Evolutionary conservation across 2,113 vertebrate species (phyloP), one percentile per base, ranked within the genome.

Genomic region (Chelonoidis abingdonii): DNA sequence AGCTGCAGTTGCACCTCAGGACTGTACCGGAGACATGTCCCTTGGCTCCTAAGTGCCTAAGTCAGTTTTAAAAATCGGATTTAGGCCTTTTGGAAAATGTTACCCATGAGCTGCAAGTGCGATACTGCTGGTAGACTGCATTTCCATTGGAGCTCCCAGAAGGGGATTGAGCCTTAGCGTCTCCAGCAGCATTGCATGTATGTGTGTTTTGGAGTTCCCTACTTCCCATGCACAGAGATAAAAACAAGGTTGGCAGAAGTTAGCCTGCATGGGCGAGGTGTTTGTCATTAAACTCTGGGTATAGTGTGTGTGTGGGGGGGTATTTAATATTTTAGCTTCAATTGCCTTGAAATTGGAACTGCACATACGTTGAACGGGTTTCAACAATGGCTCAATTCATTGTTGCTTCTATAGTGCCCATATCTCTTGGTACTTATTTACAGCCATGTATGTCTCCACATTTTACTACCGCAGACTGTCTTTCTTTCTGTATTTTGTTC

Each of bases 21-120:
- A 69, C 65, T 69, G 35, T n/a, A 69, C 35, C 7, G 35, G n/a
- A 69, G 35, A 69, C 35, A 8, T 65, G 31, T 14, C 31, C 14
- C 31, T 5, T 65, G 29, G 86, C 78, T 93, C 38, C 78, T 82
- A 19, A 94, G 86, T 1, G 12, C 1, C 0, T 7, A 69, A 29
- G 27, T 38, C 38, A 50, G 69, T 17, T 38, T 80, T 93, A 62
- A 78, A 88, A 94, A 92, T 78, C 79, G 50, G 14, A 47, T 92
- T 93, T 49, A 17, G 72, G 8, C 44, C 76, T 49, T 21, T 19
- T 89, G 93, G 83, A 59, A 57, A 62, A 24, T 50, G 8, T 0
- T 54, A 29, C 44, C 14, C 22, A 8, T 83, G 14, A 10, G 49
- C n/a, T 78, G 11, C 59, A 49, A 5, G 38, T 83, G 38, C 49